phyloP scores from a whole-genome alignment of 2,888 invertebrate genomes.

The Leptarthrus brevirostris region DNA sequence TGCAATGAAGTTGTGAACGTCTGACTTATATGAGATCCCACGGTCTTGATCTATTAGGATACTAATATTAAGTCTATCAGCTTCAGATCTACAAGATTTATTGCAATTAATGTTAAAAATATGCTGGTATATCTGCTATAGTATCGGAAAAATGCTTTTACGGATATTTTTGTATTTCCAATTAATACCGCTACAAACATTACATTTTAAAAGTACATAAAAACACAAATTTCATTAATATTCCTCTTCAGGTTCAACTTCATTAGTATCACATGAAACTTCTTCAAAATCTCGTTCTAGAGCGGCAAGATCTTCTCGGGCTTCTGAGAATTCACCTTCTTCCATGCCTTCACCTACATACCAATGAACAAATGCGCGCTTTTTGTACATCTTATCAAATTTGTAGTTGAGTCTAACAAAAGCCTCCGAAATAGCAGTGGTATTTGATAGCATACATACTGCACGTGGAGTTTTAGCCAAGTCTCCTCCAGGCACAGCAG shows the following conservation, averaged over 20 bases:
- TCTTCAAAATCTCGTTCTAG: slow-evolving; percentile 81
- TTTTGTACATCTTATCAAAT: slow-evolving; percentile 92
- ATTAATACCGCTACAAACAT: too few species aligned
- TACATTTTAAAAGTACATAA: neutral
- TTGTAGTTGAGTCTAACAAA: slow-evolving; percentile 89
- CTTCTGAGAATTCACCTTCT: slow-evolving; percentile 85
- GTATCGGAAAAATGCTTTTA: too few species aligned
- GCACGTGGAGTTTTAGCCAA: slow-evolving; percentile 86
- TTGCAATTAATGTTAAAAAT: too few species aligned
- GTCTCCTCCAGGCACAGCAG: slow-evolving; percentile 80
- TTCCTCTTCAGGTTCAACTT: slow-evolving; percentile 55
- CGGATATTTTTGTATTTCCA: too few species aligned
- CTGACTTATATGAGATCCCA: too few species aligned
- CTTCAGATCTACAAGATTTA: too few species aligned
- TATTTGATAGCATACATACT: slow-evolving; percentile 91
- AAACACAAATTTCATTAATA: neutral
- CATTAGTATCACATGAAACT: slow-evolving; percentile 73
- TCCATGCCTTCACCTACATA: slow-evolving; percentile 87
- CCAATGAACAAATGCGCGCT: slow-evolving; percentile 93
- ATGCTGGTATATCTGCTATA: too few species aligned
- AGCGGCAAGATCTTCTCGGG: slow-evolving; percentile 80
- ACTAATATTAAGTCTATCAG: too few species aligned
- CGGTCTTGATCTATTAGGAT: too few species aligned
- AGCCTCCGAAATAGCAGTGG: slow-evolving; percentile 85
- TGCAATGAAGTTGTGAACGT: too few species aligned